Evolutionary conservation across 2,113 vertebrate genomes (phyloP).

Genomic region (Loxodonta africana): DNA sequence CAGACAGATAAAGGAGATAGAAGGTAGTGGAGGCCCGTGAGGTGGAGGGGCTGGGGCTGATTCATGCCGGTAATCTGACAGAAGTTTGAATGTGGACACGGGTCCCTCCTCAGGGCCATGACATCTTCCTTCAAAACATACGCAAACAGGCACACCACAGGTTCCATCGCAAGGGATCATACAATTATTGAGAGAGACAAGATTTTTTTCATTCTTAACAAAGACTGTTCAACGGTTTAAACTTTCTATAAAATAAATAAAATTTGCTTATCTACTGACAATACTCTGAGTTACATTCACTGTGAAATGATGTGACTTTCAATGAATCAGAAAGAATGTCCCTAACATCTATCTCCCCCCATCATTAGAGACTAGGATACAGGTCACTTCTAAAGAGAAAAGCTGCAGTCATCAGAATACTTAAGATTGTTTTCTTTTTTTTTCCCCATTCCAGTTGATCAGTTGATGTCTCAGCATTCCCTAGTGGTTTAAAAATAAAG

Average conservation of each 20-base stretch:
- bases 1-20: background rate
- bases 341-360: background rate
- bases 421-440: background rate
- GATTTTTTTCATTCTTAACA: background rate
- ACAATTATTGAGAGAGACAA: background rate
- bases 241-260: background rate
- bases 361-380: background rate
- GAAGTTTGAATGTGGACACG: background rate
- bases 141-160: background rate
- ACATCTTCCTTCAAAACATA: background rate
- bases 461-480: conserved; percentile 55
- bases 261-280: background rate
- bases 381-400: conserved; percentile 24
- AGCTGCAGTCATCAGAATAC: background rate
- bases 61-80: background rate
- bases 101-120: background rate
- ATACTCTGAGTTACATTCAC: too few species aligned
- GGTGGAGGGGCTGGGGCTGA: background rate
- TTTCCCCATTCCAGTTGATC: background rate
- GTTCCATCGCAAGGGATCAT: background rate
- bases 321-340: background rate
- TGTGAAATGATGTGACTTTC: too few species aligned
- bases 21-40: background rate
- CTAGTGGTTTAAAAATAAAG: conserved; percentile 2
- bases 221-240: background rate